Evolutionary conservation across 2,888 invertebrate genomes (phyloP).

Genomic region (Opisthograptis luteolata): DNA sequence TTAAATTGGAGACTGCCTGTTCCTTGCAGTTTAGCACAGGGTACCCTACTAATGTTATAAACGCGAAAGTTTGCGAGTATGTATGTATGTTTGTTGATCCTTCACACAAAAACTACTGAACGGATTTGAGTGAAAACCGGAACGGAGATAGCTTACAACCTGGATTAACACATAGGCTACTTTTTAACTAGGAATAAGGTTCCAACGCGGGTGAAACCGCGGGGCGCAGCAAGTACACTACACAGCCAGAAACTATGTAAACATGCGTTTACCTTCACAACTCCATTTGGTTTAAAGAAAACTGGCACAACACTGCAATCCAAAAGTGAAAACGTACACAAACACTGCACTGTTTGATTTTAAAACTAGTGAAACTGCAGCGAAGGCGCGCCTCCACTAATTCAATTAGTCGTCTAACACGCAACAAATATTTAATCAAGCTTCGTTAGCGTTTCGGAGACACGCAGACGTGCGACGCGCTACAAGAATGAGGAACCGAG

Average conservation of each 20-base stretch:
- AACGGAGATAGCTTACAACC: too few relatives aligned
- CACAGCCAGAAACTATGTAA: not conserved
- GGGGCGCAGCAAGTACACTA: too few relatives aligned
- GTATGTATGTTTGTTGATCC: too few relatives aligned
- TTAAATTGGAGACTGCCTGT: too few relatives aligned
- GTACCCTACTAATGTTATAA: too few relatives aligned
- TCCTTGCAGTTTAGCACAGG: too few relatives aligned
- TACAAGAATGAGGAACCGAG: slow-evolving; percentile 59
- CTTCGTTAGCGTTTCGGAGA: slow-evolving; percentile 30
- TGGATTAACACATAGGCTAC: too few relatives aligned
- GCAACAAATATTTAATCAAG: slow-evolving; percentile 44
- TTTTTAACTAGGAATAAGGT: too few relatives aligned
- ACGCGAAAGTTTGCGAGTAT: too few relatives aligned
- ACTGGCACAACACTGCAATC: slow-evolving; percentile 58
- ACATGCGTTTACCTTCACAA: slow-evolving; percentile 32
- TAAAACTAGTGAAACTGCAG: slow-evolving; percentile 36
- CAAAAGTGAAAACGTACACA: slow-evolving; percentile 57
- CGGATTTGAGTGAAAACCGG: too few relatives aligned
- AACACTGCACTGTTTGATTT: slow-evolving; percentile 39
- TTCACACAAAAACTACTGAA: too few relatives aligned
- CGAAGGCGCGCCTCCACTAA: slow-evolving; percentile 51
- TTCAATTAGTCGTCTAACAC: slow-evolving; percentile 59
- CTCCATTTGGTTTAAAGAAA: slow-evolving; percentile 35
- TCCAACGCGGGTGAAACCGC: too few relatives aligned
- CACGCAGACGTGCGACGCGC: slow-evolving; percentile 47